Conservation (phyloP, 2,888 invertebrate genomes). For the Cyaniris semiargus region DNA sequence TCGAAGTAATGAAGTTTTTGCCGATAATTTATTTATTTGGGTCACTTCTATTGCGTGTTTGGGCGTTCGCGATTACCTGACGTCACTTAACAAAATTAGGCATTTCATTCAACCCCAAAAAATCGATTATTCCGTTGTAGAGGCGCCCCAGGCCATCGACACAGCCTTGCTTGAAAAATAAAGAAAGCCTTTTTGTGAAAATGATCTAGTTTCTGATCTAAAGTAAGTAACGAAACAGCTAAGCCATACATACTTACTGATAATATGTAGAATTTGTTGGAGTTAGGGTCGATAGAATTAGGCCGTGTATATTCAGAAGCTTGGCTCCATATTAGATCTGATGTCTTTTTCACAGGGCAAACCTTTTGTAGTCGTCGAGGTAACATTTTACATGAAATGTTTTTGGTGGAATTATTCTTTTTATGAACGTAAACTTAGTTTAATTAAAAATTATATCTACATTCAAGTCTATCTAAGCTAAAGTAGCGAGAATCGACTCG, state of each 20-base stretch:
- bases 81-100: conserved; percentile 17
- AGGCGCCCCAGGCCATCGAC: conserved; percentile 1
- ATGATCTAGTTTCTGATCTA: conserved; percentile 5
- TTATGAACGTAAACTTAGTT: too few species aligned
- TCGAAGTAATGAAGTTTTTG: not conserved
- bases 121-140: not conserved
- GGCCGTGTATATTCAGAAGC: too few species aligned
- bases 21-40: not conserved
- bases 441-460: too few species aligned
- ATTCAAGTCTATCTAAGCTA: too few species aligned
- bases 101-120: conserved; percentile 2
- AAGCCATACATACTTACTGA: too few species aligned
- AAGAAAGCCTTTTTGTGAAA: not conserved
- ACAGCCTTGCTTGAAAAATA: not conserved
- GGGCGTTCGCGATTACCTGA: not conserved
- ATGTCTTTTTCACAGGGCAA: too few species aligned
- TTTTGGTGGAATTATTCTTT: too few species aligned
- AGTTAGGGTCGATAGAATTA: too few species aligned
- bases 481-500: too few species aligned
- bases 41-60: conserved; percentile 9
- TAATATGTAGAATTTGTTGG: too few species aligned
- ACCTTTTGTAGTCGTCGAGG: not conserved
- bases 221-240: too few species aligned
- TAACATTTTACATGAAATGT: not conserved
- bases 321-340: too few species aligned